Evolutionary conservation across 2,113 vertebrate genomes (phyloP).

Genomic region (Marcusenius ussheri): DNA sequence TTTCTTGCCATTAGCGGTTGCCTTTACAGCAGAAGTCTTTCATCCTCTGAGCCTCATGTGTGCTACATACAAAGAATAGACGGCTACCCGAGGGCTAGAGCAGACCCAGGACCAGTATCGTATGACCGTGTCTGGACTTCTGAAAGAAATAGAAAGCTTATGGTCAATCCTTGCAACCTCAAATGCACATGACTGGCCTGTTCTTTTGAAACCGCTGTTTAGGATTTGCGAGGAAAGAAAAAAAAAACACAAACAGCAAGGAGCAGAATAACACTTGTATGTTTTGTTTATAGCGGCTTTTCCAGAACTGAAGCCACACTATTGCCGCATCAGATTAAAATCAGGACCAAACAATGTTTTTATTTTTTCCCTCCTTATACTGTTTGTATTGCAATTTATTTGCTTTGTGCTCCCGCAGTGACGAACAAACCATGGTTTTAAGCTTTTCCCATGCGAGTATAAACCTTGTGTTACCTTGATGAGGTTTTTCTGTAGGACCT

Average conservation of each 20-base stretch:
- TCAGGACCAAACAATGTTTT: not conserved
- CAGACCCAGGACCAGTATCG: slow-evolving; percentile 43
- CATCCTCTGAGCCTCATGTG: slow-evolving; percentile 42
- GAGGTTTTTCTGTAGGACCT: slow-evolving; percentile 44
- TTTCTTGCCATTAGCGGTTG: slow-evolving; percentile 31
- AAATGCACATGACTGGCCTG: slow-evolving; percentile 42
- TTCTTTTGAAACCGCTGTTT: slow-evolving; percentile 32
- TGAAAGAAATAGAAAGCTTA: slow-evolving; percentile 60
- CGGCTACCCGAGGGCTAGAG: slow-evolving; percentile 46
- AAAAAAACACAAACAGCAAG: slow-evolving; percentile 25
- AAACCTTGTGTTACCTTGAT: slow-evolving; percentile 43
- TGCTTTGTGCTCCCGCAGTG: not conserved
- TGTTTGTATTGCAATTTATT: not conserved
- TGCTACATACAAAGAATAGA: slow-evolving; percentile 49
- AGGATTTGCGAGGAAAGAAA: not conserved
- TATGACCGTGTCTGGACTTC: slow-evolving; percentile 51
- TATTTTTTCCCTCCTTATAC: not conserved
- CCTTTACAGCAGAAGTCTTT: slow-evolving; percentile 44
- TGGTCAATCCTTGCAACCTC: slow-evolving; percentile 51
- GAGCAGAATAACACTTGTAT: not conserved
- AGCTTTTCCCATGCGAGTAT: slow-evolving; percentile 18
- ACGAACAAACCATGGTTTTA: slow-evolving; percentile 20
- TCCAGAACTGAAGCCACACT: not conserved
- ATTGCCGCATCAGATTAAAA: not conserved
- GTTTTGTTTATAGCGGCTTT: not conserved